phyloP scores from a whole-genome alignment of 2,113 vertebrate genomes.

The Cyphomyrus discorhynchus region DNA sequence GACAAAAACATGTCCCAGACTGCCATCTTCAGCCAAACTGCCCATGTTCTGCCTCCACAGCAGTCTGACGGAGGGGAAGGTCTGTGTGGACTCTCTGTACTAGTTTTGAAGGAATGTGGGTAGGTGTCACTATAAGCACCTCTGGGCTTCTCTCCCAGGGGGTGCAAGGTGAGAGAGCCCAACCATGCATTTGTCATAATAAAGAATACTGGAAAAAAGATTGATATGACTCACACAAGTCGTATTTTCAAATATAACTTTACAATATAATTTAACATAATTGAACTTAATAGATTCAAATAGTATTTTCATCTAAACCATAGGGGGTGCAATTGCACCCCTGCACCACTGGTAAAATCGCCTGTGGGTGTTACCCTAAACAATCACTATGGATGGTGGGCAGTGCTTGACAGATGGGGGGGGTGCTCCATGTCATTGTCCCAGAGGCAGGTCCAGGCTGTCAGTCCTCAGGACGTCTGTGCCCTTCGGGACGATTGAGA shows the following conservation, averaged over 20 bases:
- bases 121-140: neutral
- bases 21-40: neutral
- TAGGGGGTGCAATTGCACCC: neutral
- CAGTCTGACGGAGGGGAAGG: neutral
- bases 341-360: neutral
- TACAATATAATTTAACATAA: neutral
- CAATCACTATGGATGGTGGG: neutral
- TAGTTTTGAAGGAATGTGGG: neutral
- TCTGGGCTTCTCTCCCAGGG: neutral
- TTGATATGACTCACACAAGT: neutral
- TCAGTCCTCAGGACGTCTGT: neutral
- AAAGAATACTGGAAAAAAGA: neutral
- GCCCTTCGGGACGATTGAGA: neutral
- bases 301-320: neutral
- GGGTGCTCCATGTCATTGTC: neutral
- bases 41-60: neutral
- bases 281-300: neutral
- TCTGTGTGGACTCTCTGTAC: neutral
- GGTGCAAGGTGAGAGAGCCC: neutral
- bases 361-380: neutral
- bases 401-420: neutral
- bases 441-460: neutral
- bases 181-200: neutral
- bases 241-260: neutral
- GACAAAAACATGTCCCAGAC: neutral